phyloP scores from a whole-genome alignment of 2,113 vertebrate species.

The Myotis lucifugus region DNA sequence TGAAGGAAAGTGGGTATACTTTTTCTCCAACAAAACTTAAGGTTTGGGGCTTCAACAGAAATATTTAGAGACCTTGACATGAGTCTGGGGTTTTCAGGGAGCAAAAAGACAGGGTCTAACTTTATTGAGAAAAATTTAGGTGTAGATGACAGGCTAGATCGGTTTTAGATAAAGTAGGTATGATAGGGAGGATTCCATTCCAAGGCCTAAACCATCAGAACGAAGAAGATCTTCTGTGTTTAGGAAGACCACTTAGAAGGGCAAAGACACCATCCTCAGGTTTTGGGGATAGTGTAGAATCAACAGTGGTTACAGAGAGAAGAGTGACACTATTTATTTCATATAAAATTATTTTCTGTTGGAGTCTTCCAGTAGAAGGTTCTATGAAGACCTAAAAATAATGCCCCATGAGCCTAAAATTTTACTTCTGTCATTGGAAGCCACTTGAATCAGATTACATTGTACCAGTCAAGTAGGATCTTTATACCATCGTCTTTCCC shows the following conservation, averaged over 20 bases:
- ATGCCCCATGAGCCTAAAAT: background rate
- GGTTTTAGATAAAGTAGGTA: background rate
- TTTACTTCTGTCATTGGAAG: background rate
- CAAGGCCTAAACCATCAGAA: background rate
- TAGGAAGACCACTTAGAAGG: background rate
- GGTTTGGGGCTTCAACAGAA: background rate
- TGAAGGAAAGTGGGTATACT: background rate
- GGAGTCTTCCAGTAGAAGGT: background rate
- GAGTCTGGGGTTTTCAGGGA: background rate
- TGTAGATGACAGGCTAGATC: background rate
- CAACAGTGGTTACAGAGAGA: background rate
- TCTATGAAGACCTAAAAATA: background rate
- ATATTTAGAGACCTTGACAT: background rate
- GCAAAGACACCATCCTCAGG: background rate
- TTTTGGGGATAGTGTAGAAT: background rate
- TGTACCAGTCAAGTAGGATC: background rate
- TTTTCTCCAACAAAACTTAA: background rate
- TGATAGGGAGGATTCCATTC: background rate
- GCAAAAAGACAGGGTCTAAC: background rate
- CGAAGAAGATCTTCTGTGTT: background rate
- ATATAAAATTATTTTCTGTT: background rate
- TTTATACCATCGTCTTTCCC: background rate
- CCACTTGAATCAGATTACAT: background rate
- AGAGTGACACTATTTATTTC: background rate
- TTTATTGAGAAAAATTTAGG: background rate